Conservation (phyloP, 2,888 invertebrate genomes). For the Volucella inanis region DNA sequence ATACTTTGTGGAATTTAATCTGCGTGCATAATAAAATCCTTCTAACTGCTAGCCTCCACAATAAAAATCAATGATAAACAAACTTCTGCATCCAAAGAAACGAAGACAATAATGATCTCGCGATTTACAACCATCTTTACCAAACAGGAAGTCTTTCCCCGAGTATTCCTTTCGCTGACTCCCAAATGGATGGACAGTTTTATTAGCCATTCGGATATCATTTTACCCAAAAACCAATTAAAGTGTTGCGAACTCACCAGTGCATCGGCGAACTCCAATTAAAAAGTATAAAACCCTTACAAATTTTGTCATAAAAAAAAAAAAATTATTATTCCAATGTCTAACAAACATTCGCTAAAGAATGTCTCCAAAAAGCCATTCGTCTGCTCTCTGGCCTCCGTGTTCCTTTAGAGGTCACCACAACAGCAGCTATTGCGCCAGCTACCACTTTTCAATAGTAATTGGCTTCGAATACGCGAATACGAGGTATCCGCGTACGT, state of each 20-base stretch:
- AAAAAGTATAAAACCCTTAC: slow-evolving; percentile 56
- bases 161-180: slow-evolving; percentile 19
- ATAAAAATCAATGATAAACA: slow-evolving; percentile 69
- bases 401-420: slow-evolving; percentile 53
- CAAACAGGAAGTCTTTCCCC: slow-evolving; percentile 51
- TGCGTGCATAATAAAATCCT: slow-evolving; percentile 63
- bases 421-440: slow-evolving; percentile 25
- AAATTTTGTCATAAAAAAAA: slow-evolving; percentile 49
- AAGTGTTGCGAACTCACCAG: slow-evolving; percentile 54
- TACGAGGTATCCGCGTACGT: neutral
- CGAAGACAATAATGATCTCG: slow-evolving; percentile 46
- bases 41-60: slow-evolving; percentile 29
- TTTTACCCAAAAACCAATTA: slow-evolving; percentile 53
- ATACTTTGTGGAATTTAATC: slow-evolving; percentile 49
- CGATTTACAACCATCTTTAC: slow-evolving; percentile 49
- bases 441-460: slow-evolving; percentile 54
- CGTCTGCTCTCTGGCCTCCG: slow-evolving; percentile 9
- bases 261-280: slow-evolving; percentile 65
- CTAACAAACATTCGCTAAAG: slow-evolving; percentile 8
- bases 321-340: slow-evolving; percentile 16
- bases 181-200: slow-evolving; percentile 46
- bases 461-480: slow-evolving; percentile 33
- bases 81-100: slow-evolving; percentile 35
- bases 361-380: slow-evolving; percentile 26
- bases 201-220: slow-evolving; percentile 56